Evolutionary conservation across 2,797 vertebrate genomes (phyloP).

Genomic region (Glyptemys insculpta): DNA sequence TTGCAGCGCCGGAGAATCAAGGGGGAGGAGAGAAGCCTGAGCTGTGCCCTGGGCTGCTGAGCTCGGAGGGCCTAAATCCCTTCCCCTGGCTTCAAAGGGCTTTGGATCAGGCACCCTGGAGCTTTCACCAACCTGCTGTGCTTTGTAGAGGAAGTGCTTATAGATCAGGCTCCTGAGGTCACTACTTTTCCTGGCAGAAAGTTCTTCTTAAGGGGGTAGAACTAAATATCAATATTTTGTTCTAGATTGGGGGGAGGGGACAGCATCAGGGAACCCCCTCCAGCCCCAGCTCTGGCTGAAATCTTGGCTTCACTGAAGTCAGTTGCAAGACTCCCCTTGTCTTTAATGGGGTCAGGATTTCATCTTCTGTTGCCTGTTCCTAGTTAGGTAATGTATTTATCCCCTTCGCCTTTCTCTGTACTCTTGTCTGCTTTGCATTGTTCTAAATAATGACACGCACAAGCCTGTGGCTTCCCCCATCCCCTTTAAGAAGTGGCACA

Average conservation of each 20-base stretch:
- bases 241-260: neutral
- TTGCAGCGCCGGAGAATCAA: neutral
- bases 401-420: neutral
- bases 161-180: neutral
- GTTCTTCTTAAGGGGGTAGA: neutral
- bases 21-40: neutral
- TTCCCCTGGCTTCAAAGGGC: neutral
- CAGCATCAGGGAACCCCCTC: neutral
- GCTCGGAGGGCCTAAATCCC: neutral
- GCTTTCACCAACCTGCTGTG: neutral
- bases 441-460: neutral
- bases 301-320: neutral
- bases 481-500: neutral
- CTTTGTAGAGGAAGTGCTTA: neutral
- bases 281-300: neutral
- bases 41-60: neutral
- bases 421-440: neutral
- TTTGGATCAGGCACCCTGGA: neutral
- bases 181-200: neutral
- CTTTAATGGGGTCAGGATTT: neutral
- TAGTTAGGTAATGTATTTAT: neutral
- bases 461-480: neutral
- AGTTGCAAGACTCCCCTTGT: too few relatives aligned
- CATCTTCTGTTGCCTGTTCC: neutral
- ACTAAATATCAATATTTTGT: neutral